A percentile compares a stretch with the other conserved stretches of the same genome.
Conservation (phyloP, 2,888 invertebrate genomes). For the Drosophila kambysellisi region DNA sequence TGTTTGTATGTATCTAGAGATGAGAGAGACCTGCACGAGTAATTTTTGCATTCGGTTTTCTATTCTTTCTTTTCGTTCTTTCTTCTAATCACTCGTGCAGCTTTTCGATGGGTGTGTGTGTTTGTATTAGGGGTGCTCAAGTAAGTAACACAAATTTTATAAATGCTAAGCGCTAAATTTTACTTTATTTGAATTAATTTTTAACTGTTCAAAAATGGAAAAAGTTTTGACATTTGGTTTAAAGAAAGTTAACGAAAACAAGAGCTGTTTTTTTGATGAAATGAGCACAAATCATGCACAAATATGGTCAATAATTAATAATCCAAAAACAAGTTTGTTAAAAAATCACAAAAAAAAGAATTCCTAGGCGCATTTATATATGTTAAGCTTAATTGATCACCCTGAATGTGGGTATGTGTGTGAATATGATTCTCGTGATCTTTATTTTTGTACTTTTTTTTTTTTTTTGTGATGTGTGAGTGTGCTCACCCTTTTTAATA, state of each 20-base stretch:
- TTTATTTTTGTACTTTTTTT: not conserved
- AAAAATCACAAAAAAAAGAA: not conserved
- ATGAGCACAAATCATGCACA: not conserved
- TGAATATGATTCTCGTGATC: constrained; percentile 4
- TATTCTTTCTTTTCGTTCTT: not conserved
- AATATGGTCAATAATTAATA: not conserved
- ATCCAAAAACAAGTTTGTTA: not conserved
- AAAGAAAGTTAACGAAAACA: not conserved
- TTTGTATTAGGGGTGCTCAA: constrained; percentile 1
- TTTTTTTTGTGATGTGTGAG: constrained; percentile 10
- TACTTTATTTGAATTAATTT: not conserved
- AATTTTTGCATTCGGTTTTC: not conserved
- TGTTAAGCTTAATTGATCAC: constrained; percentile 5
- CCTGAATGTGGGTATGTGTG: constrained; percentile 3
- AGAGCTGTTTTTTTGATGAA: not conserved
- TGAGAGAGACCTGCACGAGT: constrained; percentile 7
- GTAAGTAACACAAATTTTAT: constrained; percentile 1
- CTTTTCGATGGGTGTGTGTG: not conserved
- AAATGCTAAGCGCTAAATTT: not conserved
- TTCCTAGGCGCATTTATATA: not conserved
- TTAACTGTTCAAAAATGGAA: not conserved
- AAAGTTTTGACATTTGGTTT: not conserved
- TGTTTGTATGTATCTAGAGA: constrained; percentile 2
- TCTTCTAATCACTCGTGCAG: not conserved
- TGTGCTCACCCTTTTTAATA: constrained; percentile 81